These are phyloP conservation scores for Microchirus variegatus DNA, from an alignment of 2,797 vertebrate genomes.

Conservation along the genomic window DNA sequence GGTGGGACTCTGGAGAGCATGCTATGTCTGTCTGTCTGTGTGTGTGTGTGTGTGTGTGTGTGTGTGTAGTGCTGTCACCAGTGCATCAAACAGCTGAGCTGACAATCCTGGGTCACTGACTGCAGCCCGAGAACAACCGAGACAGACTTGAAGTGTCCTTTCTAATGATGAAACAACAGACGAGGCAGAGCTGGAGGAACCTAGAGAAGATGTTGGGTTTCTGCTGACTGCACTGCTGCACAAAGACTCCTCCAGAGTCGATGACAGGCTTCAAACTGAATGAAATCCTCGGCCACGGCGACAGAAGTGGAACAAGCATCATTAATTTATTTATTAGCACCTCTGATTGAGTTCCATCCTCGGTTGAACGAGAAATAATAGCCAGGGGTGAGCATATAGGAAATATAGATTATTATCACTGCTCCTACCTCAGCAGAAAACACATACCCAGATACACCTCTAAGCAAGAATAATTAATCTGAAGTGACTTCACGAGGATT, in stretches of 20 bases:
- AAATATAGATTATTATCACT: not conserved
- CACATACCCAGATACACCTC: not conserved
- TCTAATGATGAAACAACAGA: constrained; percentile 47
- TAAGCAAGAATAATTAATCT: constrained; percentile 11
- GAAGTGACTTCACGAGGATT: constrained; percentile 3
- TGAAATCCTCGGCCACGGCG: constrained; percentile 15
- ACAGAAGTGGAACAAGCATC: not conserved
- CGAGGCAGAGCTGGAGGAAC: constrained; percentile 27
- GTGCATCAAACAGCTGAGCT: constrained; percentile 61
- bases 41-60: constrained; percentile 23
- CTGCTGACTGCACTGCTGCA: constrained; percentile 25
- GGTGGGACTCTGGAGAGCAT: constrained; percentile 55
- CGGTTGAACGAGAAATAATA: no score
- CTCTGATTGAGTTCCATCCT: not conserved
- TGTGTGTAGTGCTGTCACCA: constrained; percentile 12
- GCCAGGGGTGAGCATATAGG: not conserved
- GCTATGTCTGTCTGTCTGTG: constrained; percentile 17
- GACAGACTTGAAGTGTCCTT: constrained; percentile 42
- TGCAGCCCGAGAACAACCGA: constrained; percentile 42
- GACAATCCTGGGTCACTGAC: constrained; percentile 55
- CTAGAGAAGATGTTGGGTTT: constrained; percentile 27
- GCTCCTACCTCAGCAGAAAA: not conserved
- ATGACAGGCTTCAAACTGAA: constrained; percentile 29
- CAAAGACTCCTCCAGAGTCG: constrained; percentile 1
- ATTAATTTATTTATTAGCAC: constrained; percentile 1